phyloP scores from a whole-genome alignment of 1,140 invertebrate species.

The Vanessa tameamea region DNA sequence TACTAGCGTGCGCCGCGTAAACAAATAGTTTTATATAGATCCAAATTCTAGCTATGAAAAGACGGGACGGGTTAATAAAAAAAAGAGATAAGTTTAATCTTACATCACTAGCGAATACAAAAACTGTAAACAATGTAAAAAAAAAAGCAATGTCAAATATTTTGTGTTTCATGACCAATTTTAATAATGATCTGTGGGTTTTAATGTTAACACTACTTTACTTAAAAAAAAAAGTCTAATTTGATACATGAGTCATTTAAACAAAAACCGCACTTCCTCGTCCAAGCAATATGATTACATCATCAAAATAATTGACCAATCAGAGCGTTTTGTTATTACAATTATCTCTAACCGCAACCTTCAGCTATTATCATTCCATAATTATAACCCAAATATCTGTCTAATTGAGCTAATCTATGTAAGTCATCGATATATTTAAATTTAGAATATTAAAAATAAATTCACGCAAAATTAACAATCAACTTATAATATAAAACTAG shows the following conservation, averaged over 20 bases:
- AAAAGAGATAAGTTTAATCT: no score
- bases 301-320: constrained; percentile 30
- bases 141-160: neutral
- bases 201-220: neutral
- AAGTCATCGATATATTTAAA: neutral
- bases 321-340: constrained; percentile 26
- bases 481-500: no score
- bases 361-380: constrained; percentile 21
- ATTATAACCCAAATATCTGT: constrained; percentile 14
- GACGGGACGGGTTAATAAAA: no score
- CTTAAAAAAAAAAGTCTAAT: neutral
- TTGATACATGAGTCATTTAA: constrained; percentile 22
- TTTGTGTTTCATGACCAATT: neutral
- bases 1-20: no score
- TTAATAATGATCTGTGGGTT: neutral
- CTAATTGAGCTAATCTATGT: neutral
- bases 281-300: constrained; percentile 21
- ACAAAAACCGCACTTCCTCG: constrained; percentile 26
- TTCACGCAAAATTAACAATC: neutral
- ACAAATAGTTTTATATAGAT: no score
- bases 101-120: no score
- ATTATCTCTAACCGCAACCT: constrained; percentile 32
- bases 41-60: no score
- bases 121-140: no score
- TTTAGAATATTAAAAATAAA: neutral